Evolutionary conservation across 2,888 invertebrate genomes (phyloP).

Genomic region (Petrolisthes manimaculis): DNA sequence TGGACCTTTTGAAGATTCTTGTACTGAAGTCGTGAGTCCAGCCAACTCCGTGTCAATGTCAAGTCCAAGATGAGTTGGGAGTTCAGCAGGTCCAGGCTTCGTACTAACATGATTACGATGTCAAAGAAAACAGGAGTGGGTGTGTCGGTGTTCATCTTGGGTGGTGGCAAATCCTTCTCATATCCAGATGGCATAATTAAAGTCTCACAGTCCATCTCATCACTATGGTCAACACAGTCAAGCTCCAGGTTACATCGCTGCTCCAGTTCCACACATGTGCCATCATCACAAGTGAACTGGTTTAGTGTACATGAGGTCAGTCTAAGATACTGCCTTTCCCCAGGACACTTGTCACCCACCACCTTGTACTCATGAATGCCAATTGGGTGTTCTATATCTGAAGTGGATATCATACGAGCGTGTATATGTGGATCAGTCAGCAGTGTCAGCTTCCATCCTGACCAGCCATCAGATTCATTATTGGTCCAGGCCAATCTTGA

Average conservation of each 20-base stretch:
- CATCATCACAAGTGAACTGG: conserved; percentile 39
- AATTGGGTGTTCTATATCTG: conserved; percentile 13
- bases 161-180: conserved; percentile 39
- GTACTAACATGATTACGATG: conserved; percentile 12
- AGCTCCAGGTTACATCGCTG: conserved; percentile 33
- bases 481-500: conserved; percentile 23
- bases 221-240: conserved; percentile 40
- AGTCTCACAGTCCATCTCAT: conserved; percentile 42
- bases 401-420: conserved; percentile 19
- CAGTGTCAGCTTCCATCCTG: conserved; percentile 21
- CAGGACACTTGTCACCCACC: conserved; percentile 27
- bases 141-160: conserved; percentile 24
- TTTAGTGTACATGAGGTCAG: conserved; percentile 27
- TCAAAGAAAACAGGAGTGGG: conserved; percentile 25
- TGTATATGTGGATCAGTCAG: conserved; percentile 9
- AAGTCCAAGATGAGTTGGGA: conserved; percentile 20
- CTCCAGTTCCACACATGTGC: conserved; percentile 29
- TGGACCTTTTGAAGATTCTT: conserved; percentile 32
- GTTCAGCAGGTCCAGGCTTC: conserved; percentile 24
- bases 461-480: background rate
- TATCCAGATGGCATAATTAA: conserved; percentile 28
- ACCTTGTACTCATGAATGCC: conserved; percentile 37
- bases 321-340: background rate
- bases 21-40: conserved; percentile 36
- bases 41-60: conserved; percentile 24